Evolutionary conservation across 2,888 invertebrate species (phyloP).

Genomic region (Dexiosoma caninum): DNA sequence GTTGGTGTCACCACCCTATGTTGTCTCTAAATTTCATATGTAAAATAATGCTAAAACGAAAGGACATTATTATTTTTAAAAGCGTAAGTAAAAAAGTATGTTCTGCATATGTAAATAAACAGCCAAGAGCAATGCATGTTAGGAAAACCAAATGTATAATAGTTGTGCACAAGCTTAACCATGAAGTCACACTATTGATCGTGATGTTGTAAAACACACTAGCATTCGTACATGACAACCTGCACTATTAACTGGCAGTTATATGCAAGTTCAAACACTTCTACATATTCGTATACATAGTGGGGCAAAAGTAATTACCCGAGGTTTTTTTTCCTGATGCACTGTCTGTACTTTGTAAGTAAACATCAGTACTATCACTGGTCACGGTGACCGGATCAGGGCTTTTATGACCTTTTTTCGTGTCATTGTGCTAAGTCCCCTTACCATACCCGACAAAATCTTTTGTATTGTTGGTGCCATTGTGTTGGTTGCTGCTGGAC

Average conservation of each 20-base stretch:
- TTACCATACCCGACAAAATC: no score
- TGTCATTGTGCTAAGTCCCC: no score
- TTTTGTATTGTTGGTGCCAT: no score
- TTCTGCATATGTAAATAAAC: constrained; percentile 13
- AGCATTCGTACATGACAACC: neutral
- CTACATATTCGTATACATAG: no score
- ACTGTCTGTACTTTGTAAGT: no score
- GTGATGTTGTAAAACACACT: neutral
- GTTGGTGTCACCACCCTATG: neutral
- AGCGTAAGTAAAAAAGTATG: neutral
- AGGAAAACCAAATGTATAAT: constrained; percentile 43
- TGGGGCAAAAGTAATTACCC: no score
- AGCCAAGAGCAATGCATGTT: neutral
- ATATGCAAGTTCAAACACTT: constrained; percentile 2
- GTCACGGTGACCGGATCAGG: no score
- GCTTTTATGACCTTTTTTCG: no score
- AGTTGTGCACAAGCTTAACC: constrained; percentile 29
- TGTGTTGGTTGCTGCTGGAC: no score
- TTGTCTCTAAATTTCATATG: neutral
- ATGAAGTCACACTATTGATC: constrained; percentile 29
- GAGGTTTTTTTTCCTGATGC: no score
- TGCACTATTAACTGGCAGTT: neutral
- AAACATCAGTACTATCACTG: no score
- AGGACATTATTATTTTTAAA: neutral
- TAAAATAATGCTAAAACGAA: neutral